These are phyloP conservation scores for Myzus persicae DNA, from an alignment of 1,140 invertebrate species.

Conservation along the genomic window DNA sequence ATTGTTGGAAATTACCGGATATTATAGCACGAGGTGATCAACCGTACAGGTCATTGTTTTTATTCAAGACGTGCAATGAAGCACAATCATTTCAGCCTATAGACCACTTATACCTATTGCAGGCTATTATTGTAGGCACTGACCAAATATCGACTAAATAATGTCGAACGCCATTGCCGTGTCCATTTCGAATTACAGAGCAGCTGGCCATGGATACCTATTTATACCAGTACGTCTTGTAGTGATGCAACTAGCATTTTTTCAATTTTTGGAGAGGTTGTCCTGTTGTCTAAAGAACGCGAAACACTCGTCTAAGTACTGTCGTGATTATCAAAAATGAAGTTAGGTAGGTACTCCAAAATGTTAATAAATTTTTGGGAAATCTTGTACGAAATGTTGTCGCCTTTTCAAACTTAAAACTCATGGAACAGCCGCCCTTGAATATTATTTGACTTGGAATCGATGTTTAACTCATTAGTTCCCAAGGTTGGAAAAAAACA, in stretches of 20 bases:
- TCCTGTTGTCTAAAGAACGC: not conserved
- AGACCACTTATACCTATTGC: not conserved
- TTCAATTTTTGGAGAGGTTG: not conserved
- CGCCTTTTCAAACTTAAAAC: too few relatives aligned
- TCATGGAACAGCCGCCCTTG: too few relatives aligned
- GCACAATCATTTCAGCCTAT: not conserved
- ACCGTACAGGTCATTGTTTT: constrained; percentile 2
- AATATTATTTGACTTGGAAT: too few relatives aligned
- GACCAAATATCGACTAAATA: not conserved
- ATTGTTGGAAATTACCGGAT: not conserved
- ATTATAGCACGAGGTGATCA: not conserved
- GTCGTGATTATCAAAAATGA: too few relatives aligned
- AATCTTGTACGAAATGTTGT: too few relatives aligned
- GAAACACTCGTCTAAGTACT: not conserved
- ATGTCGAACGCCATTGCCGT: not conserved
- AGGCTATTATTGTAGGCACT: not conserved
- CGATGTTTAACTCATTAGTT: too few relatives aligned
- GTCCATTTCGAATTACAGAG: not conserved
- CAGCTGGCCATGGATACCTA: too few relatives aligned
- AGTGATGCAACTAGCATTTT: not conserved
- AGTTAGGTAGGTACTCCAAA: too few relatives aligned
- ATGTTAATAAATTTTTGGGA: too few relatives aligned
- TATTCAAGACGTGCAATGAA: not conserved
- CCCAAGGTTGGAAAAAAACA: too few relatives aligned
- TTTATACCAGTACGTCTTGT: not conserved